Evolutionary conservation across 2,888 invertebrate genomes (phyloP).

Genomic region (Oasisia sp.): DNA sequence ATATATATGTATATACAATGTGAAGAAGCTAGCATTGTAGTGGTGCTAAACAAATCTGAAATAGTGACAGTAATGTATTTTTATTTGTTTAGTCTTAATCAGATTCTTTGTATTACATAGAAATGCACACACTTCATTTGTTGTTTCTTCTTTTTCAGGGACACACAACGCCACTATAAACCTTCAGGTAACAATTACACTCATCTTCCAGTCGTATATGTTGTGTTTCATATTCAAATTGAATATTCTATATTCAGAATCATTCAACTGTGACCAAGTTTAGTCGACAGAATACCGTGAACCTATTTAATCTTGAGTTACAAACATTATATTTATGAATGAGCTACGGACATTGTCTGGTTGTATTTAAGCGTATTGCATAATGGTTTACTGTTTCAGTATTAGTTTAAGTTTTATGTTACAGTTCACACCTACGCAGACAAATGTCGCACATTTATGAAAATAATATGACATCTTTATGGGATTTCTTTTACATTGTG

Average conservation of each 20-base stretch:
- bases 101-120: background rate
- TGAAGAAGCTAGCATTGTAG: no score
- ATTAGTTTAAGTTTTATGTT: background rate
- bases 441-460: background rate
- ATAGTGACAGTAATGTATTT: no score
- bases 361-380: background rate
- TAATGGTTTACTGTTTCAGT: background rate
- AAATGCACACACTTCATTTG: background rate
- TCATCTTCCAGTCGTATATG: background rate
- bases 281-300: no score
- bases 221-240: background rate
- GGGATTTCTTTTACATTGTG: no score
- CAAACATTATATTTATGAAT: background rate
- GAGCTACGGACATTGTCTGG: background rate
- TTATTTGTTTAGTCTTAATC: no score
- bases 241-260: no score
- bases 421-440: background rate
- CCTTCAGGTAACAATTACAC: background rate
- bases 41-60: no score
- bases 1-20: no score
- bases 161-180: background rate
- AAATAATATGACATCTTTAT: background rate
- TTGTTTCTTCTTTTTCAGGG: background rate
- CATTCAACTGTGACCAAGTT: no score
- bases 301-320: background rate